A percentile compares a stretch with the other conserved stretches of the same genome.
Conservation (phyloP, 2,888 invertebrate genomes). For the Salpingus planirostris region DNA sequence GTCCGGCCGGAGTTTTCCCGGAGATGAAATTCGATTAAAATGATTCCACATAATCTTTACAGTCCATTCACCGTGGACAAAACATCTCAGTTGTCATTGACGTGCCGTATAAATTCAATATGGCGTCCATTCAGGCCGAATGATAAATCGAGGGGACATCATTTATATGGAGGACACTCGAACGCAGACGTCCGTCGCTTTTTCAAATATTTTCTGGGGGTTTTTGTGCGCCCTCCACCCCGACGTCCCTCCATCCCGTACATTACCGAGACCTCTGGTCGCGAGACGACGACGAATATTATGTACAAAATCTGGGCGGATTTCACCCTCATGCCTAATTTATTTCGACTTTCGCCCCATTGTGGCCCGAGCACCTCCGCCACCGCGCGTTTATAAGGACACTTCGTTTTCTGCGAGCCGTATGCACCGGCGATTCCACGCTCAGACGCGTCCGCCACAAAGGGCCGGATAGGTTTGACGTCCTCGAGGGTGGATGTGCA, state of each 20-base stretch:
- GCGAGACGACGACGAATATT: too few species aligned
- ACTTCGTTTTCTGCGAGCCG: too few species aligned
- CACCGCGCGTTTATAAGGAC: too few species aligned
- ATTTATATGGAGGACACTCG: conserved; percentile 20
- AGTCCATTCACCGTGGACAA: conserved; percentile 25
- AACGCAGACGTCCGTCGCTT: conserved; percentile 15
- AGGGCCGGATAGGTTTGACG: too few species aligned
- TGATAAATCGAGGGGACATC: conserved; percentile 31
- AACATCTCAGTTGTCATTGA: conserved; percentile 28
- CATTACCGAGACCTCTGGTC: too few species aligned
- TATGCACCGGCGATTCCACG: too few species aligned
- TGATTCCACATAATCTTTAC: conserved; percentile 23
- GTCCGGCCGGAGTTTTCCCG: conserved; percentile 2
- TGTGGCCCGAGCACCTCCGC: conserved; percentile 4
- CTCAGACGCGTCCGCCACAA: too few species aligned
- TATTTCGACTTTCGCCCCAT: conserved; percentile 16
- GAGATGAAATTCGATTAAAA: conserved; percentile 21
- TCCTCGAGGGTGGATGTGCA: too few species aligned
- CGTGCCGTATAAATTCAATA: conserved; percentile 28
- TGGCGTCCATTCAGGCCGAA: conserved; percentile 27
- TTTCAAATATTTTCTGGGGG: conserved; percentile 9
- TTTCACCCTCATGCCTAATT: conserved; percentile 15
- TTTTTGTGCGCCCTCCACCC: too few species aligned
- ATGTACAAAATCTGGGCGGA: too few species aligned
- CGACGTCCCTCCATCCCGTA: too few species aligned